Base-by-base conservation (phyloP, 1,140 invertebrate species). In the Trichonephila clavata region DNA sequence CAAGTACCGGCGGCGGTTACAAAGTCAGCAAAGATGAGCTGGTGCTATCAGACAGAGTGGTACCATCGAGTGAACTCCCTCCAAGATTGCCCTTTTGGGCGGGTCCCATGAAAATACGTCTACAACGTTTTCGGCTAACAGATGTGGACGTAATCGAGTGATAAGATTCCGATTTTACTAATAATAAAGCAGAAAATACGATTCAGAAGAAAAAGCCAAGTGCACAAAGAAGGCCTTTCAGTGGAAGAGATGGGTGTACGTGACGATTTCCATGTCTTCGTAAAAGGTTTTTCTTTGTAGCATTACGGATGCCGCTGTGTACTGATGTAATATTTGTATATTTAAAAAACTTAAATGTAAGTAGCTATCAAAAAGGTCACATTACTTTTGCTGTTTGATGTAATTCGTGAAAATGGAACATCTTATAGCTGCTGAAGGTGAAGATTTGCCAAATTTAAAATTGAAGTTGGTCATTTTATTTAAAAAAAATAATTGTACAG, bases 41-140 rank as follows among this genome's bases (percentile, higher is more conserved):
- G 61, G 57, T 39, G 27, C 65, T 93, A 88, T 87, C 92, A 87
- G 92, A 93, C 93, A 65, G 87, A 39, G 65, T 94, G 71, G 93
- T 88, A 59, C 93, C 86, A 86, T 4, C 68, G 3, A 21, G 20
- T 59, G 61, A 84, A 84, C 83, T 60, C 13, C 24, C 57, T 27
- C 83, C 8, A 84, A 84, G 57, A 50, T 84, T 59, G 21, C 83
- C 6, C 21, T 50, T 87, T 57, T 6, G 84, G 91, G 90, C 39
- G 83, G 91, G 88, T 24, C 94, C 43, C 20, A 13, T 63, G 6
- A 32, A 18, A 39, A n/a, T 61, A 87, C 57, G 2, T 60, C 84
- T 61, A 87, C 84, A 10, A 63, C 8, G 84, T 24, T 84, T 84
- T 61, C 27, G 32, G 59, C 61, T 43, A 65, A 87, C 86, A 43